Percentiles rank a stretch among this genome's conserved stretches.
Conservation (phyloP, 1,140 invertebrate genomes). For the Drosophila azteca region DNA sequence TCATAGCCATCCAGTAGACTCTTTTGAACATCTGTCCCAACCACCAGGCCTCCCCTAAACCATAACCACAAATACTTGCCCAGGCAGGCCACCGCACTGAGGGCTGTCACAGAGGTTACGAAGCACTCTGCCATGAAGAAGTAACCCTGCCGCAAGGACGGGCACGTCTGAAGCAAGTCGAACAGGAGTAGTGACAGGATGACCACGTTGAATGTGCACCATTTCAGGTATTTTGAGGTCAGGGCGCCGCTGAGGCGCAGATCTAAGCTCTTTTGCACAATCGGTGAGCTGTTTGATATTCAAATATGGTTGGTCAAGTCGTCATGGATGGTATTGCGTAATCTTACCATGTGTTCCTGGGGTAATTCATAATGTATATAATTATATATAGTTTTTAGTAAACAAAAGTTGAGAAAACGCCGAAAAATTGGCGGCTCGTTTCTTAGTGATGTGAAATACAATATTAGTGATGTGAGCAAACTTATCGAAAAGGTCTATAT, state of each 20-base stretch:
- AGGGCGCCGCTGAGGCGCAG: slow-evolving; percentile 49
- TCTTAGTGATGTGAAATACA: background rate
- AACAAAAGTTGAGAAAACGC: slow-evolving; percentile 21
- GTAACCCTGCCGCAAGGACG: slow-evolving; percentile 15
- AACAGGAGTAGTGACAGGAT: slow-evolving; percentile 59
- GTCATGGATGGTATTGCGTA: fast-evolving
- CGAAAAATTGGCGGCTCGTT: slow-evolving; percentile 15
- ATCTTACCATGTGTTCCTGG: slow-evolving; percentile 31
- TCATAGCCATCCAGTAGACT: slow-evolving; percentile 77
- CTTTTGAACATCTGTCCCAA: slow-evolving; percentile 80
- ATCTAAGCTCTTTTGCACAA: slow-evolving; percentile 62
- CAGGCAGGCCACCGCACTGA: slow-evolving; percentile 84
- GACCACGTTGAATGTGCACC: slow-evolving; percentile 63
- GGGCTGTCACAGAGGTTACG: slow-evolving; percentile 56
- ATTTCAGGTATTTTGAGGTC: slow-evolving; percentile 67
- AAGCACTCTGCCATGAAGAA: slow-evolving; percentile 82
- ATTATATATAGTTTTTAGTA: background rate
- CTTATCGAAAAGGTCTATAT: too few relatives aligned
- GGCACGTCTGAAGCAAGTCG: slow-evolving; percentile 63
- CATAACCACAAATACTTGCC: slow-evolving; percentile 78
- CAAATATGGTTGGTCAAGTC: background rate
- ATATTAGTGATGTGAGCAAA: too few relatives aligned
- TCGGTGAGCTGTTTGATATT: slow-evolving; percentile 28
- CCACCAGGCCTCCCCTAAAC: slow-evolving; percentile 64
- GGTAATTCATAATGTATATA: too few relatives aligned